Evolutionary conservation across 2,888 invertebrate genomes (phyloP), one percentile per base, ranked within the genome.

Genomic region (Schizaphis graminum): DNA sequence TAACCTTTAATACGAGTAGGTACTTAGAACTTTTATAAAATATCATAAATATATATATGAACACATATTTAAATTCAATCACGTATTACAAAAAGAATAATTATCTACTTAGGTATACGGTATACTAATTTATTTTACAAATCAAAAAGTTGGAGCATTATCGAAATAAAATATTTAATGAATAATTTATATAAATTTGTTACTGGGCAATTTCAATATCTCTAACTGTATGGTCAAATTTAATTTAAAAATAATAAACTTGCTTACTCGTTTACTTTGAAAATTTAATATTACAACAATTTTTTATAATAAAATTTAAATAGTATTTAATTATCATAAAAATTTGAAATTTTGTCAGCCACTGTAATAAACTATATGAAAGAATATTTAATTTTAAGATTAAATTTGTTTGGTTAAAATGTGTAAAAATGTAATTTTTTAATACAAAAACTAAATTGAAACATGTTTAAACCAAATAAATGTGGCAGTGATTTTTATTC

Each of bases 21-120:
- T 56, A 61, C 56, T 84, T 56, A 57, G 44, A 56, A 56, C 13
- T 61, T 92, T 35, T 61, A 86, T n/a, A 57, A 91, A 86, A 47
- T 57, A 86, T 57, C 44, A 26, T 49, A 53, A 53, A 77, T 90
- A 77, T 87, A 86, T 86, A 57, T 35, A 86, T 92, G 92, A 92
- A 92, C 92, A 92, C 92, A 92, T 91, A 49, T 91, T 87, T 87
- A 87, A 86, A 92, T 92, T 92, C 92, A 92, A 49, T 61, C 35
- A 92, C 26, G 21, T 56, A 86, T 56, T 57, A 91, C 10, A 44
- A 56, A 56, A 56, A 88, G 41, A 57, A 61, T 61, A 44, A 89
- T 28, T 89, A 44, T 89, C 41, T 44, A 89, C 57, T 28, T 21
- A 24, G 8, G 35, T 87, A 61, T n/a, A 44, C 7, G 8, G 35